phyloP scores from a whole-genome alignment of 1,140 invertebrate species.

The Drosophila cardini region DNA sequence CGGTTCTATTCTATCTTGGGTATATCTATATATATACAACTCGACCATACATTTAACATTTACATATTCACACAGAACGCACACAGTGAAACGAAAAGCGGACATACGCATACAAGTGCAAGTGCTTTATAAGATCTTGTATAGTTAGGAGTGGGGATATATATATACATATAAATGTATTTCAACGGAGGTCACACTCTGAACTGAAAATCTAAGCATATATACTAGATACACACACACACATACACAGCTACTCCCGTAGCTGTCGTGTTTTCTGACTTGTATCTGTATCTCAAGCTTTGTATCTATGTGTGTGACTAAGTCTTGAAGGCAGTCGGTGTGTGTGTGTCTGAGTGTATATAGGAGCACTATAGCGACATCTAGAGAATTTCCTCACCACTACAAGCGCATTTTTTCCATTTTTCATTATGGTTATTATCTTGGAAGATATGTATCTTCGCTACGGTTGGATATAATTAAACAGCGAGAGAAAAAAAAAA shows the following conservation, averaged over 20 bases:
- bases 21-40: slow-evolving; percentile 15
- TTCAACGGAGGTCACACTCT: slow-evolving; percentile 38
- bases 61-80: slow-evolving; percentile 57
- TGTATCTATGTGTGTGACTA: slow-evolving; percentile 65
- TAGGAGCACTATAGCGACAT: slow-evolving; percentile 38
- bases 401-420: slow-evolving; percentile 77
- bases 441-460: slow-evolving; percentile 84
- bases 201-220: slow-evolving; percentile 63
- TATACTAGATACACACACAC: slow-evolving; percentile 15
- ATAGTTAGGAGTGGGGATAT: slow-evolving; percentile 10
- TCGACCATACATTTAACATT: slow-evolving; percentile 37
- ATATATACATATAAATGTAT: no score
- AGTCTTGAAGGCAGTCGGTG: slow-evolving; percentile 58
- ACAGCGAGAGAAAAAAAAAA: slow-evolving; percentile 78
- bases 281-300: slow-evolving; percentile 45
- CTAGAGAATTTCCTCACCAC: slow-evolving; percentile 81
- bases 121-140: slow-evolving; percentile 20
- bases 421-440: slow-evolving; percentile 85
- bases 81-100: slow-evolving; percentile 74
- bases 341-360: slow-evolving; percentile 31
- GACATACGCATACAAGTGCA: slow-evolving; percentile 75
- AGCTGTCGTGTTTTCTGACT: slow-evolving; percentile 51
- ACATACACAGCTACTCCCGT: slow-evolving; percentile 27
- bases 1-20: slow-evolving; percentile 63
- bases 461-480: slow-evolving; percentile 84